Evolutionary conservation across 2,113 vertebrate genomes (phyloP).

Genomic region (Aspidoscelis tigris): DNA sequence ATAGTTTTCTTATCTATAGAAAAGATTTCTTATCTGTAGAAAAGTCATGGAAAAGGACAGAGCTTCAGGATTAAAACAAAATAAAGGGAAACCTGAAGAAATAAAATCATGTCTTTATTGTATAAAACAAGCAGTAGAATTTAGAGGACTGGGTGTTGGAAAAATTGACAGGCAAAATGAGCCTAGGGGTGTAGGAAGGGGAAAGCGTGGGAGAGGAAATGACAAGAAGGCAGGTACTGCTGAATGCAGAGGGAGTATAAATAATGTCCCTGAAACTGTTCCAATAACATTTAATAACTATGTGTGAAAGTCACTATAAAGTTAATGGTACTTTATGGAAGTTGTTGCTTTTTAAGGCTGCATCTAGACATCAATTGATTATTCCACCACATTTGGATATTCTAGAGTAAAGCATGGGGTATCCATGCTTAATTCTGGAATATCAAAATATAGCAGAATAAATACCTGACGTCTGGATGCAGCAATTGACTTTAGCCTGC

Average conservation of each 20-base stretch:
- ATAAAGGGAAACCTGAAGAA: not conserved
- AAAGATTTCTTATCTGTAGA: not conserved
- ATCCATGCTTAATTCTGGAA: too few relatives aligned
- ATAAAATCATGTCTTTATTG: not conserved
- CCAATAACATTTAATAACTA: not conserved
- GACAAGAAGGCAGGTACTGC: not conserved
- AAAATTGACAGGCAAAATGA: not conserved
- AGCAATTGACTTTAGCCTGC: too few relatives aligned
- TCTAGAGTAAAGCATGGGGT: too few relatives aligned
- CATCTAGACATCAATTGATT: too few relatives aligned
- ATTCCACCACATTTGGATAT: too few relatives aligned
- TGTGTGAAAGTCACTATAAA: not conserved
- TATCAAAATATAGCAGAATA: too few relatives aligned
- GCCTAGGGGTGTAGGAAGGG: not conserved
- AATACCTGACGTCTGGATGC: too few relatives aligned
- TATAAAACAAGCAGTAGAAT: not conserved
- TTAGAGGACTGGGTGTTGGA: not conserved
- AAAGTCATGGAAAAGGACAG: not conserved
- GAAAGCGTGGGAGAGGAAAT: not conserved
- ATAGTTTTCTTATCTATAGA: not conserved
- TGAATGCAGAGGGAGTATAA: not conserved
- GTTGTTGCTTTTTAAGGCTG: not conserved
- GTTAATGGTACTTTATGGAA: constrained; percentile 4
- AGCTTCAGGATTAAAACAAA: not conserved
- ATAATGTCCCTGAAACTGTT: not conserved